Percentiles rank a stretch among this genome's conserved stretches.
phyloP scores from a whole-genome alignment of 2,113 vertebrate species.

The Talpa occidentalis region DNA sequence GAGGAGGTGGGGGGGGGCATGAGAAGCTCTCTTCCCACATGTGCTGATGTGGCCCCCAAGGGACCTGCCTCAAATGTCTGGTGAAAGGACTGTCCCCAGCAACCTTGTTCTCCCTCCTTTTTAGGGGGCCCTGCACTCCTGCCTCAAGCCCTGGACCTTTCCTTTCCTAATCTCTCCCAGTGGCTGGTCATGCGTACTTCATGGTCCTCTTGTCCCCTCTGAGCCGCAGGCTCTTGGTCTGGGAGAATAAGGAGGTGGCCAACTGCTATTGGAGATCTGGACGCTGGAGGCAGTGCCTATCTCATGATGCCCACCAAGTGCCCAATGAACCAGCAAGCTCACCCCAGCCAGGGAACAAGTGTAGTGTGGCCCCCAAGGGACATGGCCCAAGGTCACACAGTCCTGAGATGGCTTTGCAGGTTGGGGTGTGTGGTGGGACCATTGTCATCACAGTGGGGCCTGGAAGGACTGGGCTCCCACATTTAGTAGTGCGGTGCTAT shows the following conservation, averaged over 20 bases:
- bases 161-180: accelerated
- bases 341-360: accelerated
- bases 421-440: accelerated
- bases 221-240: not conserved
- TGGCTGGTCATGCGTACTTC: no score
- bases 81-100: not conserved
- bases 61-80: not conserved
- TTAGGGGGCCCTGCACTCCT: no score
- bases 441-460: not conserved
- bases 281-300: no score
- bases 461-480: no score
- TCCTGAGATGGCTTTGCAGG: not conserved
- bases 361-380: not conserved
- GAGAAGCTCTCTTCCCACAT: not conserved
- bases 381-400: not conserved
- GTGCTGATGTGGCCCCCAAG: no score
- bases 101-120: no score
- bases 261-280: not conserved
- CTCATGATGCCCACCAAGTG: not conserved
- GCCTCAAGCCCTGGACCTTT: not conserved
- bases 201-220: not conserved
- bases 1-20: no score
- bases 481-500: not conserved
- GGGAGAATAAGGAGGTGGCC: no score
- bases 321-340: accelerated